Evolutionary conservation across 2,113 vertebrate genomes (phyloP), one percentile per base, ranked within the genome.

Genomic region (Thomomys bottae): DNA sequence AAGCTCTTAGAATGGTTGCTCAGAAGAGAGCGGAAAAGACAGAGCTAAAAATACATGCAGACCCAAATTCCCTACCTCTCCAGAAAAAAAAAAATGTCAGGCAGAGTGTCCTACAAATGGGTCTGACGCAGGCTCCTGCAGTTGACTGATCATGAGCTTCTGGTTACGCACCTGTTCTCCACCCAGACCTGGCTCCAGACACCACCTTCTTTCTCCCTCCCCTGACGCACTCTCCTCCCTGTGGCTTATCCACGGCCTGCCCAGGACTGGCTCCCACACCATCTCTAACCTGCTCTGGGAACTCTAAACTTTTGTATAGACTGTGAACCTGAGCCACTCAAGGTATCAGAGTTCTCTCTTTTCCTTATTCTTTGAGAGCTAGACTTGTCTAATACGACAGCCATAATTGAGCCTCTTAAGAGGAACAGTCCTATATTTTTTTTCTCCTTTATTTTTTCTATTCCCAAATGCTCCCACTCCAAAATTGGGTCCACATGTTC

Each of bases 11-110:
- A 92, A 77, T 92, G 87, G 0, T 89, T 86, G 96, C 95, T 95
- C 91, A 94, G 91, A 96, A 96, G 84, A 94, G 92, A 84, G 92
- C 28, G 87, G 94, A 96, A 96, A 96, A 95, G 95, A 95, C 68
- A 14, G 88, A 93, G 91, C 95, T 96, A 96, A 96, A 96, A 96
- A 96, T 96, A 96, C 68, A 93, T 10, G 36, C 87, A 94, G 77
- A 93, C 96, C 94, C 92, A 95, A 87, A 96, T 96, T 93, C 84
- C 42, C 92, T 94, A 93, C 92, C 95, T 95, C 91, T 96, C 77
- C 79, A 12, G 92, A 93, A 95, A 81, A 54, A 54, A 54, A 54
- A 78, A 93, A 93, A 71, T 63, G 87, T 87, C 94, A 90, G 61
- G 92, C 88, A 80, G 40, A 24, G 36, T 59, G 73, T 88, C 83